These are phyloP conservation scores for Dryoscopus gambensis DNA, from an alignment of 2,113 vertebrate species.

Conservation along the genomic window DNA sequence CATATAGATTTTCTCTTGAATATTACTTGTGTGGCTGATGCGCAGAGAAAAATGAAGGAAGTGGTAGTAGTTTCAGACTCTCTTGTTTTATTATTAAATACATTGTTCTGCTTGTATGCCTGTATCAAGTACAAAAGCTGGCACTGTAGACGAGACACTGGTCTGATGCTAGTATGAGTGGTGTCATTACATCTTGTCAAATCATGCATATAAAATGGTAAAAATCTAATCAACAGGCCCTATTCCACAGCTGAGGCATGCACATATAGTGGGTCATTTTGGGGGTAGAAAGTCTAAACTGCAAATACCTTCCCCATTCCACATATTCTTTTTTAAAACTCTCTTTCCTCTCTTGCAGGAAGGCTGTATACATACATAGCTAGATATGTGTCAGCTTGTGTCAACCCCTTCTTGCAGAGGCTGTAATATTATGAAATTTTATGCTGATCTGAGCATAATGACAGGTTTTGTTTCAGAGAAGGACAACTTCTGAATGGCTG, in stretches of 20 bases:
- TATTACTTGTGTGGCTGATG: neutral
- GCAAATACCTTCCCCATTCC: neutral
- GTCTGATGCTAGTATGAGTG: neutral
- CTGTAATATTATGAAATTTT: neutral
- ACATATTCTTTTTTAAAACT: neutral
- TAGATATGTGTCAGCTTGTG: neutral
- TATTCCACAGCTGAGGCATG: neutral
- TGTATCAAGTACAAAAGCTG: neutral
- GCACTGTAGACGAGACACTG: neutral
- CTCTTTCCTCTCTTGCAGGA: neutral
- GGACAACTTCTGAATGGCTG: neutral
- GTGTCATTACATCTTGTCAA: neutral
- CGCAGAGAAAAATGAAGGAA: neutral
- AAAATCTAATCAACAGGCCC: neutral
- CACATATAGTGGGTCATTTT: neutral
- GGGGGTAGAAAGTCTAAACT: neutral
- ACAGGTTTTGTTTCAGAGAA: neutral
- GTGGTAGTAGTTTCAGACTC: neutral
- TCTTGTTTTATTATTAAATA: neutral
- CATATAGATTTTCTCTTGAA: neutral
- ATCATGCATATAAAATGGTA: neutral
- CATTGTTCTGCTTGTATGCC: neutral
- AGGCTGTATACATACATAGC: neutral
- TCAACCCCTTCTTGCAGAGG: neutral
- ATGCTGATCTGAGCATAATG: neutral